Conservation (phyloP, 2,113 vertebrate genomes). For the Ageneiosus marmoratus region DNA sequence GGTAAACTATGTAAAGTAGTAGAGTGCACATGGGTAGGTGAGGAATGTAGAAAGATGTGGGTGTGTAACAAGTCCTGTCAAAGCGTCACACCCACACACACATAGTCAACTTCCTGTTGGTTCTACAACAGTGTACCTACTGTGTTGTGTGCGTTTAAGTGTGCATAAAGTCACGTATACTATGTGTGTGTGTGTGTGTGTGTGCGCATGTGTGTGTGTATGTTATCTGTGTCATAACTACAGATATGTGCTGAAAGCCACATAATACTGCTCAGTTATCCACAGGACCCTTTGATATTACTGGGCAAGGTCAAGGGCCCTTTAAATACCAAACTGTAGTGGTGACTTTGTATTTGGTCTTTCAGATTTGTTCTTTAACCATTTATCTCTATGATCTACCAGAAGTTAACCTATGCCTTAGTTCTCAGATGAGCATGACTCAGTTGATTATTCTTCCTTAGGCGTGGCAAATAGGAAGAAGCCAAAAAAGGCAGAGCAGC, state of each 20-base stretch:
- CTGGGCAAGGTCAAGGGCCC: not conserved
- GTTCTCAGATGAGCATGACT: conserved; percentile 35
- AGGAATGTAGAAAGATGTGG: conserved; percentile 28
- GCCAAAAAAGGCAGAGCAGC: not conserved
- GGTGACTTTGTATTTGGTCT: not conserved
- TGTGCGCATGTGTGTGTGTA: conserved; percentile 2
- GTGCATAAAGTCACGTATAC: conserved; percentile 12
- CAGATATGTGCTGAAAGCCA: not conserved
- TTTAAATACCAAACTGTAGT: not conserved
- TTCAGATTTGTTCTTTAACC: not conserved
- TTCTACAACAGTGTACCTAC: conserved; percentile 1
- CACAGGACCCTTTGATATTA: not conserved
- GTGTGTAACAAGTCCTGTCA: conserved; percentile 14
- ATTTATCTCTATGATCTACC: not conserved
- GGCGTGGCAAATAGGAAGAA: conserved; percentile 18
- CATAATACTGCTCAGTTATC: not conserved
- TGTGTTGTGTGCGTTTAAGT: not conserved
- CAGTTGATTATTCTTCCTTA: conserved; percentile 19
- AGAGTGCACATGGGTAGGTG: conserved; percentile 14
- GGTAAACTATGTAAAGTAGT: conserved; percentile 20
- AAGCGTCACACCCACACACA: conserved; percentile 27
- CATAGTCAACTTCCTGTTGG: conserved; percentile 34
- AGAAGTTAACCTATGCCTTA: conserved; percentile 21
- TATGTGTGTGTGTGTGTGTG: conserved; percentile 7
- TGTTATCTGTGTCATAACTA: conserved; percentile 9